phyloP scores from a whole-genome alignment of 1,140 invertebrate species.

The Caligus rogercresseyi region DNA sequence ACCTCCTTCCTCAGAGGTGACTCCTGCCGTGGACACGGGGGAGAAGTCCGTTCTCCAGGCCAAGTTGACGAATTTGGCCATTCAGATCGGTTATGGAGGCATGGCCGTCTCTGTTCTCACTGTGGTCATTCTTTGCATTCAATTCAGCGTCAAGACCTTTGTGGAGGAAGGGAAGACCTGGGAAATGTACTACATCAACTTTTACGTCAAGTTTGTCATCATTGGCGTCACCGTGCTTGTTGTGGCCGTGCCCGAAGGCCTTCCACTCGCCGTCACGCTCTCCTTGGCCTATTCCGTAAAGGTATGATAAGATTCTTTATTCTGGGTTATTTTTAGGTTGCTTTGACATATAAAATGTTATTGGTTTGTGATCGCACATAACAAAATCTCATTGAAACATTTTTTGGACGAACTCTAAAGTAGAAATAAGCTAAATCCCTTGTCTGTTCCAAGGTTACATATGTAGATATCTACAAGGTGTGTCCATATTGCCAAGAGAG shows the following conservation, averaged over 20 bases:
- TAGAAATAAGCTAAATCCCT: no score
- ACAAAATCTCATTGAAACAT: no score
- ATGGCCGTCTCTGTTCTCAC: constrained; percentile 92
- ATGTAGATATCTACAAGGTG: no score
- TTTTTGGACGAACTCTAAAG: no score
- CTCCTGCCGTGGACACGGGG: constrained; percentile 45
- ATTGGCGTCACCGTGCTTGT: constrained; percentile 99
- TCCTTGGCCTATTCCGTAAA: constrained; percentile 97
- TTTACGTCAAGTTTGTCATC: constrained; percentile 90
- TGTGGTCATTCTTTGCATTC: constrained; percentile 83
- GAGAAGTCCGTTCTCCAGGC: constrained; percentile 97
- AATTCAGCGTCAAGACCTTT: constrained; percentile 82
- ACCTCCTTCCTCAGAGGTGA: constrained; percentile 22
- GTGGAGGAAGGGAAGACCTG: constrained; percentile 51
- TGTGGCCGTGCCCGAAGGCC: constrained; percentile 94
- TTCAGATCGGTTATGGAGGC: constrained; percentile 96
- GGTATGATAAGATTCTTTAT: constrained; percentile 27
- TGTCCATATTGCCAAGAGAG: no score
- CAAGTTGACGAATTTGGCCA: constrained; percentile 94
- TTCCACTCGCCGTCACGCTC: constrained; percentile 91
- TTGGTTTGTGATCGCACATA: no score
- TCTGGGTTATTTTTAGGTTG: no score
- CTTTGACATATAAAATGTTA: no score
- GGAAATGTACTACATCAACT: constrained; percentile 63
- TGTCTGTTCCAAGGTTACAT: no score